Conservation (phyloP, 2,888 invertebrate species). For the Himalopsyche anomala region DNA sequence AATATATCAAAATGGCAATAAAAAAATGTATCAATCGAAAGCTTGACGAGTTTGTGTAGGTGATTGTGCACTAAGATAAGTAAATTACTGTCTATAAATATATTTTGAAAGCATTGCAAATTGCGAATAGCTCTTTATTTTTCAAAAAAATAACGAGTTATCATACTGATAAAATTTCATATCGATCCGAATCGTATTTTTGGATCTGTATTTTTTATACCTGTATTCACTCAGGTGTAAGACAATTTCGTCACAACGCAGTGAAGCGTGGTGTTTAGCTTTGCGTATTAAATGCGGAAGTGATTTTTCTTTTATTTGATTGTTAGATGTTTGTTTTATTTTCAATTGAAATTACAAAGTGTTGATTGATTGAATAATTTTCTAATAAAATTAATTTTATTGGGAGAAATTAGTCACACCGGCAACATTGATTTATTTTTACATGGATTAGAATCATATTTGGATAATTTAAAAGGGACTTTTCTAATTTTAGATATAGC, state of each 20-base stretch:
- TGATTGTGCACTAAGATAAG: too few species aligned
- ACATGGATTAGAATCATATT: too few species aligned
- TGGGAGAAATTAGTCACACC: neutral
- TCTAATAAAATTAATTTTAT: neutral
- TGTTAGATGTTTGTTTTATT: constrained; percentile 3
- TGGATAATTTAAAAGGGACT: too few species aligned
- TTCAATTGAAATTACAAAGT: neutral
- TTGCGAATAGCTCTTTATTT: too few species aligned
- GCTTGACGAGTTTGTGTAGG: too few species aligned
- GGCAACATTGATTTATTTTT: too few species aligned
- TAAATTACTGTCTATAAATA: too few species aligned
- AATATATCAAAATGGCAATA: too few species aligned
- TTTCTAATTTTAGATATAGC: too few species aligned
- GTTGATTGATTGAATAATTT: constrained; percentile 1
- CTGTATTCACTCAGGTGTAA: neutral
- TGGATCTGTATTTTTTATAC: neutral
- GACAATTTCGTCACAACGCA: neutral
- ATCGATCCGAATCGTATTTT: neutral
- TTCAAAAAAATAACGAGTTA: too few species aligned
- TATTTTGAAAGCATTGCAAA: too few species aligned
- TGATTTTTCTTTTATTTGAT: neutral
- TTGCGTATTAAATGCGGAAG: constrained; percentile 21
- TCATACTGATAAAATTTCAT: neutral
- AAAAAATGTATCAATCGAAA: too few species aligned
- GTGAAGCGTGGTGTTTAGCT: neutral